A percentile compares a stretch with the other conserved stretches of the same genome.
Evolutionary conservation across 53 echinoderm and acorn worm species (phyloP).

Genomic region (Henricia sp.): DNA sequence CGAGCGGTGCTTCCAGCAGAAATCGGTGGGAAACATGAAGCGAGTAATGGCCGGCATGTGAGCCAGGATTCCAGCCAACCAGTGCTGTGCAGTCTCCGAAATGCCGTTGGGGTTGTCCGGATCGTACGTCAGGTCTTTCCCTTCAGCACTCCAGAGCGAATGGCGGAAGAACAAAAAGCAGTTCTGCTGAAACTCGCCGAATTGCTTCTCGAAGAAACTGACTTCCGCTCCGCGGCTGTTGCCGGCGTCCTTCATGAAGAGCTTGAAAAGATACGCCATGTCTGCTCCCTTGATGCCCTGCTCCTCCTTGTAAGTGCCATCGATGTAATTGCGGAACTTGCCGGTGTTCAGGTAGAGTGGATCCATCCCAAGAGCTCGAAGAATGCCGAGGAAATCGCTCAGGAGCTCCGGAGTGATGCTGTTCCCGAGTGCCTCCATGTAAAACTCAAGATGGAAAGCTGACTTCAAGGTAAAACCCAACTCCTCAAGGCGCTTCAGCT

Average conservation of each 20-base stretch:
- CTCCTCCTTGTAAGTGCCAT: constrained; percentile 72
- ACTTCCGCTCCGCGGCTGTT: constrained; percentile 54
- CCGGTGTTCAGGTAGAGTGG: not conserved
- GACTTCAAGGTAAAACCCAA: constrained; percentile 84
- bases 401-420: not conserved
- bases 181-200: constrained; percentile 42
- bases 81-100: constrained; percentile 63
- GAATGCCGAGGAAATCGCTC: not conserved
- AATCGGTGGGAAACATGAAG: constrained; percentile 64
- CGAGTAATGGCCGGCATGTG: constrained; percentile 66
- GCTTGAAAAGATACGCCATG: constrained; percentile 70
- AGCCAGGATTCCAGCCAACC: constrained; percentile 77
- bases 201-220: constrained; percentile 65
- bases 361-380: not conserved
- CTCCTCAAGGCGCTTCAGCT: constrained; percentile 63
- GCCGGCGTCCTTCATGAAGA: constrained; percentile 74
- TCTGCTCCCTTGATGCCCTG: constrained; percentile 75
- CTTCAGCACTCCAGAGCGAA: constrained; percentile 73
- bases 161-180: constrained; percentile 61
- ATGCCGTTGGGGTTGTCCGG: constrained; percentile 48
- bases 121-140: constrained; percentile 56
- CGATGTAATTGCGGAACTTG: constrained; percentile 6
- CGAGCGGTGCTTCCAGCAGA: constrained; percentile 63
- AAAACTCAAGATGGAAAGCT: constrained; percentile 88
- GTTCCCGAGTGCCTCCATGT: constrained; percentile 24